Evolutionary conservation across 2,113 vertebrate species (phyloP), one percentile per base, ranked within the genome.

Genomic region (Phyllostomus discolor): DNA sequence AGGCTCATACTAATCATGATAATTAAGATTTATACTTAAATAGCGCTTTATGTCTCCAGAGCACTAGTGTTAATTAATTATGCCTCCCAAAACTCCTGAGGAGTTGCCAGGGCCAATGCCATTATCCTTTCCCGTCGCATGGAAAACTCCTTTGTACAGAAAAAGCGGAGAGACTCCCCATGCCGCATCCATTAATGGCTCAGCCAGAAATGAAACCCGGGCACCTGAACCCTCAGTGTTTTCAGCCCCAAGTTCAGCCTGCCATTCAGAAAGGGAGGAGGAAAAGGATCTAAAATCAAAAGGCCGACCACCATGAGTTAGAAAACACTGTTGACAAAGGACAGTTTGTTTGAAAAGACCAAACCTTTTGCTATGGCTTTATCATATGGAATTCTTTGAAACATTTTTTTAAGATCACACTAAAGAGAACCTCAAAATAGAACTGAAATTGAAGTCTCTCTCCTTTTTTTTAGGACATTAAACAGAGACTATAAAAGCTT

Each of bases 11-110:
- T 96, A 85, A 94, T 95, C 88, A 54, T 85, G 79, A 50, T 97
- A 96, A 97, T 96, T 97, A 96, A 97, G 95, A 96, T 94, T 96
- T 97, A 94, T 90, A 87, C 59, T 97, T 95, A 95, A 98, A 96
- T 88, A 90, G 46, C 62, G 96, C 83, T 91, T 90, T 91, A 50
- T 66, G 54, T 94, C 97, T 96, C 93, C n/a, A 75, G 95, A 97
- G 97, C 41, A 82, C 87, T 90, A 83, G 79, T 73, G 87, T 82
- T 96, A 96, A 94, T 94, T 96, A 97, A 94, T 96, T 95, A 95
- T 52, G 78, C 87, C 85, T 95, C 82, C 70, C 4, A 2, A 95
- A 95, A 88, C 94, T 96, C 92, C 62, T 1, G 43, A 93, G 52
- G 35, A 76, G 57, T 70, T 94, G 62, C 95, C 80, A 88, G 38